Evolutionary conservation across 2,888 invertebrate genomes (phyloP), one percentile per base, ranked within the genome.

Genomic region (Ichneumoninae sp.): DNA sequence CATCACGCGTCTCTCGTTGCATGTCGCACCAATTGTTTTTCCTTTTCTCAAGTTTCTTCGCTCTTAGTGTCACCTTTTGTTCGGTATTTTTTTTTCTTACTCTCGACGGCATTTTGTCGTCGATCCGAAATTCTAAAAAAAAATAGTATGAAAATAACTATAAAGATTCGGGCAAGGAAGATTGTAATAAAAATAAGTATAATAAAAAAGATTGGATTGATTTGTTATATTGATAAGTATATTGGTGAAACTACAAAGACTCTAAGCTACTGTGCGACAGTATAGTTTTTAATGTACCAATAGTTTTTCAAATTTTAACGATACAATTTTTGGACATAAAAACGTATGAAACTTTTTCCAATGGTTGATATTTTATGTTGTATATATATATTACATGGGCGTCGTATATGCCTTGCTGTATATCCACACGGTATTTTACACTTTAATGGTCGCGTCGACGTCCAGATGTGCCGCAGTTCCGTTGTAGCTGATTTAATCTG

Each of bases 21-120:
- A 8, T 10, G 40, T 8, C 10, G 40, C 40, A 30, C 60, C 22
- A 30, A 16, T 60, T 30, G 60, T 16, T 60, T 30, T 60, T 60
- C 60, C 26, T 16, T 60, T 30, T 16, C 19, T 54, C 60, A 5
- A 60, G 60, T 60, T 60, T 26, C 60, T 60, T 60, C 60, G 60
- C 5, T 13, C 4, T n/a, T 16, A 2, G 60, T 30, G 22, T 13
- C 26, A 3, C 26, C 7, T 10, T 60, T 16, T 33, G 30, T 13
- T 13, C 26, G 0, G 10, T 13, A 30, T 16, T 33, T 6, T 33
- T 6, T 7, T 1, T 63, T 33, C 52, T 54, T 19, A 19, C 19
- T 54, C 19, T 54, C 52, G 8, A 7, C 2, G 6, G 19, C 19
- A 19, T 54, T 54, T 54, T 54, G 19, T 19, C 1, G 7, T 19